Evolutionary conservation across 2,888 invertebrate species (phyloP), one percentile per base, ranked within the genome.

Genomic region (Xestia rhomboidea): DNA sequence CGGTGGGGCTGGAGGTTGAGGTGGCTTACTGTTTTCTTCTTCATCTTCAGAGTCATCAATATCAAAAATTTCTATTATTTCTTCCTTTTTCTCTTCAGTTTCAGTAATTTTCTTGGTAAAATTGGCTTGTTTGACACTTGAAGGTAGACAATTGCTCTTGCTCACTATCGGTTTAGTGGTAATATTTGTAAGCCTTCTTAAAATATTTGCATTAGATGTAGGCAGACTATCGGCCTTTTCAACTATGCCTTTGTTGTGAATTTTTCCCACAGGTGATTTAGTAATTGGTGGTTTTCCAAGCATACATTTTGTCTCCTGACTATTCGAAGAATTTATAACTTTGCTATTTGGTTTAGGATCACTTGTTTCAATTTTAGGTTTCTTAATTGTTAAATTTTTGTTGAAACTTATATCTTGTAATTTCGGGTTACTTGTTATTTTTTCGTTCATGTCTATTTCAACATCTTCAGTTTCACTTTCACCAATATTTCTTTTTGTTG

Each of bases 1-100:
- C n/a, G 54, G 24, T 27, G 30, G 62, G 18, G 60, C 41, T 71
- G 54, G 54, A 27, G 70, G 18, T 57, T 76, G 80, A 51, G 49
- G 73, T 27, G 68, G 81, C 84, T 79, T 74, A 75, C 27, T 84
- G 57, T 81, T 82, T 72, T 85, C 89, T 41, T 84, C 87, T 82
- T 94, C 95, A 76, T 96, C 95, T 87, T 96, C 96, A 70, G 96
- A 96, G 85, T 96, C 96, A 69, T 96, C 96, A 82, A 96, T 93
- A 82, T 94, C 95, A 79, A 93, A 95, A 84, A 96, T 94, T 91
- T 96, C 96, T 79, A 94, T 92, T 74, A 94, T 91, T 78, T 91
- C 89, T 46, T 93, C 93, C 60, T 94, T 88, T 73, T 93, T 90
- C 57, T 82, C 71, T 46, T 73, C 71, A n/a, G 68, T 51, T 78